Conservation (phyloP, 2,888 invertebrate species). For the Mythimna ferrago region DNA sequence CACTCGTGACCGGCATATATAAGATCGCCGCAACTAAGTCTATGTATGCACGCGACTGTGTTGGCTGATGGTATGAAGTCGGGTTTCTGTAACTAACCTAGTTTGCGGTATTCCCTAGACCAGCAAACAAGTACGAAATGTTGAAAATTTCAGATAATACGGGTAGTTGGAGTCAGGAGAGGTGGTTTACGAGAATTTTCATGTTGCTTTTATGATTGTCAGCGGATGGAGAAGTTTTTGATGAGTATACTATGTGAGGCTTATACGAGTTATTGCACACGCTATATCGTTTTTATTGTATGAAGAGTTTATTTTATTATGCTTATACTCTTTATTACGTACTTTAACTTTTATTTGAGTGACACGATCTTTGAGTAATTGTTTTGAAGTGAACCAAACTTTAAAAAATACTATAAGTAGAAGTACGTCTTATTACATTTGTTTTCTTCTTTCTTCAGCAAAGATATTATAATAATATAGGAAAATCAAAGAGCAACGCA, state of each 20-base stretch:
- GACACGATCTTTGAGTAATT: neutral
- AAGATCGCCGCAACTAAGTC: neutral
- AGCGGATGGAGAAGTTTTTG: slow-evolving; percentile 43
- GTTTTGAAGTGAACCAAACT: neutral
- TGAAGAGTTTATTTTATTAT: slow-evolving; percentile 23
- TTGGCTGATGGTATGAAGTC: neutral
- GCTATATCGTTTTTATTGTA: slow-evolving; percentile 42
- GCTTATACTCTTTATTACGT: neutral
- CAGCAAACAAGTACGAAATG: slow-evolving; percentile 13
- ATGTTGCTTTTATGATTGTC: slow-evolving; percentile 60
- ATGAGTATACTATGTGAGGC: slow-evolving; percentile 33
- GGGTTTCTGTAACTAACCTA: neutral
- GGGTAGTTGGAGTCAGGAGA: slow-evolving; percentile 19
- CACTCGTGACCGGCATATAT: neutral
- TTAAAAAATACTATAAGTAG: neutral
- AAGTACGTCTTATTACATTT: neutral
- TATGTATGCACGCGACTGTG: neutral
- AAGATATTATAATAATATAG: neutral
- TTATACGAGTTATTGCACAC: slow-evolving; percentile 21
- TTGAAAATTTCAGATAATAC: slow-evolving; percentile 28
- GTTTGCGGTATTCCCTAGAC: neutral
- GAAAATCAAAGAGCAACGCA: slow-evolving; percentile 1
- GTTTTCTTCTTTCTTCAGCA: neutral
- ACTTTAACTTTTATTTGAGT: slow-evolving; percentile 11
- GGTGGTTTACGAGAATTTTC: slow-evolving; percentile 43